Conservation (phyloP, 2,888 invertebrate genomes). For the Dryobotodes eremita region DNA sequence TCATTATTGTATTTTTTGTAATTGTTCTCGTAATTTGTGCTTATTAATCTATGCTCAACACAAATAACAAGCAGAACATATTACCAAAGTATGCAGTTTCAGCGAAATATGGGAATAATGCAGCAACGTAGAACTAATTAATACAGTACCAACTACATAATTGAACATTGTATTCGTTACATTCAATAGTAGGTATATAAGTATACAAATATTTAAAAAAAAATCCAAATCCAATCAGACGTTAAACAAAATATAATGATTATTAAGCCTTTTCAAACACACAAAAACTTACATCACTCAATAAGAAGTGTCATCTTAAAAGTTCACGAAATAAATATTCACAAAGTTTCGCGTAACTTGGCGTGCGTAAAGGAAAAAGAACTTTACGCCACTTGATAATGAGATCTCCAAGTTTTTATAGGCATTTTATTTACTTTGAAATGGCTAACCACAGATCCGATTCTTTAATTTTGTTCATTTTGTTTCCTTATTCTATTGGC, state of each 20-base stretch:
- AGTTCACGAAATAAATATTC: constrained; percentile 68
- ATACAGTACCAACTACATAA: background rate
- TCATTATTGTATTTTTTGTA: background rate
- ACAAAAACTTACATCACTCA: constrained; percentile 33
- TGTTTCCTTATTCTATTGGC: constrained; percentile 54
- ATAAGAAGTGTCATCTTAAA: constrained; percentile 59
- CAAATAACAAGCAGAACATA: background rate
- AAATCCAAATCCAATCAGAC: background rate
- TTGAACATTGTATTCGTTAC: background rate
- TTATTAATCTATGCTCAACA: background rate
- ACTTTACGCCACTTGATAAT: constrained; percentile 67
- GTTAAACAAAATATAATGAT: too few relatives aligned
- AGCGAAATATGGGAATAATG: background rate
- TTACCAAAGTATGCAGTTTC: background rate
- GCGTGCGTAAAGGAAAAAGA: constrained; percentile 65
- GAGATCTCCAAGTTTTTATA: constrained; percentile 73
- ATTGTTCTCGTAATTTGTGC: background rate
- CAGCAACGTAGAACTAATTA: too few relatives aligned
- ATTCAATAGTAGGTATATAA: background rate
- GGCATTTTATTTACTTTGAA: constrained; percentile 71
- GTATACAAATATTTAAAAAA: background rate
- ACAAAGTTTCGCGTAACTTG: constrained; percentile 60
- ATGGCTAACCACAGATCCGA: constrained; percentile 69
- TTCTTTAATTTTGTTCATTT: constrained; percentile 63
- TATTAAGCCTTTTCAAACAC: constrained; percentile 5